A percentile compares a stretch with the other conserved stretches of the same genome.
Evolutionary conservation across 2,797 vertebrate species (phyloP).

Genomic region (Moxostoma hubbsi): DNA sequence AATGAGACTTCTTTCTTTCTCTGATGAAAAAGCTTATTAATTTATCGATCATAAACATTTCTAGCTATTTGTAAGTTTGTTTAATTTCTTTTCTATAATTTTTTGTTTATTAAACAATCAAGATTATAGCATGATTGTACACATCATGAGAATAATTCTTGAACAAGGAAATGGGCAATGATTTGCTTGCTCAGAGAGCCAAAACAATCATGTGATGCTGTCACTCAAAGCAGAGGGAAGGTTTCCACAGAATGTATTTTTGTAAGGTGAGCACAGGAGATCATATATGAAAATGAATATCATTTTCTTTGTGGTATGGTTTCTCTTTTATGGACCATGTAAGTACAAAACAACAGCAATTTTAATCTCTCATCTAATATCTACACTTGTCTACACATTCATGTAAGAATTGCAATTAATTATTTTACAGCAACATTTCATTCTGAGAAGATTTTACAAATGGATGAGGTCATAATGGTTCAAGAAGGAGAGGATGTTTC

Average conservation of each 20-base stretch:
- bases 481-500: constrained; percentile 29
- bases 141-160: background rate
- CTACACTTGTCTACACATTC: background rate
- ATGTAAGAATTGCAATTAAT: background rate
- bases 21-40: background rate
- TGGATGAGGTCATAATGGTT: background rate
- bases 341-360: background rate
- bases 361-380: background rate
- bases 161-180: constrained; percentile 14
- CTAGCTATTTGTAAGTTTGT: background rate
- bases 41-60: background rate
- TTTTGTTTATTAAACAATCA: background rate
- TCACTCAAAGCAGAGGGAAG: background rate
- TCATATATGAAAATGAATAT: background rate
- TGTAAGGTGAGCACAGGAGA: background rate
- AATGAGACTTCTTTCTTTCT: background rate
- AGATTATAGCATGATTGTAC: background rate
- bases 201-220: background rate
- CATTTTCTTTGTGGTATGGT: background rate
- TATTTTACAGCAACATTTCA: constrained; percentile 21
- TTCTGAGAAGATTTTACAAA: constrained; percentile 13
- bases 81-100: background rate
- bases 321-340: constrained; percentile 31
- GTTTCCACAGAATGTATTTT: background rate
- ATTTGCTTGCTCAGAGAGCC: constrained; percentile 3